A percentile compares a stretch with the other conserved stretches of the same genome.
phyloP scores from a whole-genome alignment of 2,888 invertebrate genomes.

The Drosophila paramelanica region DNA sequence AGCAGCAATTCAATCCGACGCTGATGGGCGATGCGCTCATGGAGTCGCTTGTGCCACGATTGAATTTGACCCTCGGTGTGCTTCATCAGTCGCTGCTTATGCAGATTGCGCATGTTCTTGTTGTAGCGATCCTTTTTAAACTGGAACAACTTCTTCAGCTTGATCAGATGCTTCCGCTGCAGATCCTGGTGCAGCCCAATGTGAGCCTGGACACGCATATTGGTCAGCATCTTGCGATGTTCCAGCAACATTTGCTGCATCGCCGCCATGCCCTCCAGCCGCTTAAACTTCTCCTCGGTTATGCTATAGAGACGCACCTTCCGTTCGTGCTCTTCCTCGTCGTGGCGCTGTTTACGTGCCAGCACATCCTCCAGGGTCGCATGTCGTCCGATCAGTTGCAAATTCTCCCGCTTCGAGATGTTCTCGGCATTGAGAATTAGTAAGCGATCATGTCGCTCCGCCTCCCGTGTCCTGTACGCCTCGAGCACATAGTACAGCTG shows the following conservation, averaged over 20 bases:
- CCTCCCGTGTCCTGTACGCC: conserved; percentile 72
- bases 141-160: conserved; percentile 81
- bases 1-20: conserved; percentile 55
- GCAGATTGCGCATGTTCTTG: conserved; percentile 63
- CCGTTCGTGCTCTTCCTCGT: conserved; percentile 53
- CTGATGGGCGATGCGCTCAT: conserved; percentile 77
- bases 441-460: conserved; percentile 78
- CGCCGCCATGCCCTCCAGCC: conserved; percentile 61
- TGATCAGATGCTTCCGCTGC: conserved; percentile 80
- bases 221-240: conserved; percentile 74
- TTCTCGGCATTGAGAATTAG: conserved; percentile 82
- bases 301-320: conserved; percentile 61
- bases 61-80: conserved; percentile 68
- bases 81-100: conserved; percentile 47
- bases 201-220: conserved; percentile 71
- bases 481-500: conserved; percentile 86
- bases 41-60: conserved; percentile 80
- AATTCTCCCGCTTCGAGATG: conserved; percentile 77
- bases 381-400: conserved; percentile 59
- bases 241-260: conserved; percentile 61
- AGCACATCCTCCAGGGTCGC: conserved; percentile 67
- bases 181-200: conserved; percentile 72
- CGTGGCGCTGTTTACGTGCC: conserved; percentile 65
- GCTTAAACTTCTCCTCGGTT: conserved; percentile 62
- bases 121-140: conserved; percentile 79